Conservation (phyloP, 2,888 invertebrate species). For the Teleogryllus oceanicus region DNA sequence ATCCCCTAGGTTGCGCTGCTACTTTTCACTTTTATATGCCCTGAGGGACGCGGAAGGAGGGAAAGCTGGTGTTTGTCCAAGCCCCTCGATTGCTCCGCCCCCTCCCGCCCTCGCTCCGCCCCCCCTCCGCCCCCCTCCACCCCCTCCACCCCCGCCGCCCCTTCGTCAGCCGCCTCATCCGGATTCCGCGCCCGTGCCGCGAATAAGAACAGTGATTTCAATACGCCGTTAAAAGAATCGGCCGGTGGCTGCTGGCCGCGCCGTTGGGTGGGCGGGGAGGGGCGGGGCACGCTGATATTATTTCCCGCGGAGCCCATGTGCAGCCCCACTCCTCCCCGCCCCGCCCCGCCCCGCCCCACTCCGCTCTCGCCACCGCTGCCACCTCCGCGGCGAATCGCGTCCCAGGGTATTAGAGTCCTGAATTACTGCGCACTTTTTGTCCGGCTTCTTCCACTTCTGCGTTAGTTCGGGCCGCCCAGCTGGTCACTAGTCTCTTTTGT, state of each 20-base stretch:
- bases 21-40: conserved; percentile 52
- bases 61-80: conserved; percentile 29
- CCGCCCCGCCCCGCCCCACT: too few species aligned
- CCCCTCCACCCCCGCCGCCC: neutral
- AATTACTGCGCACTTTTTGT: too few species aligned
- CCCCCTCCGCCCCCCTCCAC: neutral
- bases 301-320: too few species aligned
- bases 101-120: neutral
- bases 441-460: too few species aligned
- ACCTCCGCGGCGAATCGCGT: too few species aligned
- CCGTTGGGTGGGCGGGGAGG: neutral
- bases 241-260: neutral
- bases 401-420: too few species aligned
- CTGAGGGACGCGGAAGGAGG: conserved; percentile 43
- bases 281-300: too few species aligned
- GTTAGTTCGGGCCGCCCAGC: too few species aligned
- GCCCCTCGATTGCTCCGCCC: conserved; percentile 3
- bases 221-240: conserved; percentile 30
- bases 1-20: conserved; percentile 39
- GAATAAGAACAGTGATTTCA: conserved; percentile 36
- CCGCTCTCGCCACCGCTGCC: too few species aligned
- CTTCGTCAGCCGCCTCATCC: conserved; percentile 18
- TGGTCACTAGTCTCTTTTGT: too few species aligned
- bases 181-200: conserved; percentile 30
- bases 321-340: too few species aligned